Evolutionary conservation across 1,140 invertebrate genomes (phyloP), one percentile per base, ranked within the genome.

Genomic region (Melitaea cinxia): DNA sequence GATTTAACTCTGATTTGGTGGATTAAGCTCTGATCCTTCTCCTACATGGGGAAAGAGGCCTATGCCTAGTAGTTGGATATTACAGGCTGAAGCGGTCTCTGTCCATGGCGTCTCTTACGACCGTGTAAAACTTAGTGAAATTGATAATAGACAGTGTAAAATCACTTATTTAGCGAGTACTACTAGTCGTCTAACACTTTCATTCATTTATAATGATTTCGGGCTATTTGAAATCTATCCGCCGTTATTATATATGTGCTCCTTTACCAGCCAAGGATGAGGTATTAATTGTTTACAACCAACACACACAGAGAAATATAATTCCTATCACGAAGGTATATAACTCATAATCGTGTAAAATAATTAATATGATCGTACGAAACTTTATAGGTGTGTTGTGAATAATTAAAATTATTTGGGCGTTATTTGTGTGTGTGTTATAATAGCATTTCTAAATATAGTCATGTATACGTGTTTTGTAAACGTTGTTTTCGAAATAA

Each of bases 361-460:
- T 17, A 17, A 4, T 42, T n/a, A 19, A 19, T 17, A 42, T 42
- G 37, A 12, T 14, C 15, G 4, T 15, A 15, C 17, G 37, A 42
- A 42, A 42, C 37, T 17, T 42, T 17, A 17, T 42, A 42, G 37
- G 17, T 15, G 37, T 15, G 37, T 9, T 42, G 4, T 42, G 37
- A 42, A 42, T 42, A 42, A 42, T 42, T 42, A 42, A 42, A 42
- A 42, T 42, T 4, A 42, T 42, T 42, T 42, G 37, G 37, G 37
- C 37, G 37, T 42, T 42, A 42, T 42, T 42, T 42, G 37, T 42
- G 17, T 14, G 37, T 42, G 37, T 42, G 1, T 14, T 4, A 9
- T 42, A 15, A 42, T 42, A n/a, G 15, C n/a, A 42, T 2, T 37
- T 12, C 37, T 42, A 7, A 19, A 42, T 42, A 17, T 19, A 42